Conservation (phyloP, 2,888 invertebrate species). For the Geotrupes spiniger region DNA sequence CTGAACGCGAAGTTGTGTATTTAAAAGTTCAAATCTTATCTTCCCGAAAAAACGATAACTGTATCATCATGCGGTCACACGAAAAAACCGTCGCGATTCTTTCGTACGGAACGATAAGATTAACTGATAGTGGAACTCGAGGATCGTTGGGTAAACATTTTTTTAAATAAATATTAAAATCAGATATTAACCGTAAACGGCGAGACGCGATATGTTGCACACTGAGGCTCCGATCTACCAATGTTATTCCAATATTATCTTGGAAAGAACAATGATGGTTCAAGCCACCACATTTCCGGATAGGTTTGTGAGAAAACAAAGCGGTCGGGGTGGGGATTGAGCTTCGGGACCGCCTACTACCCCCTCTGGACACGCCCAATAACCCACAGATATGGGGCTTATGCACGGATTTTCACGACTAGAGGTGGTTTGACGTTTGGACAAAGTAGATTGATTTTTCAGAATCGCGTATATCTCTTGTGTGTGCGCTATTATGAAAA, state of each 20-base stretch:
- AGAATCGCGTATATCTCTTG: too few relatives aligned
- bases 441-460: conserved; percentile 14
- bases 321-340: conserved; percentile 45
- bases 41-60: too few relatives aligned
- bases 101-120: too few relatives aligned
- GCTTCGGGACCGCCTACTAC: conserved; percentile 39
- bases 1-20: too few relatives aligned
- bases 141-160: too few relatives aligned
- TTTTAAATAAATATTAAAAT: too few relatives aligned
- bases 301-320: conserved; percentile 51
- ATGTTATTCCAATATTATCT: conserved; percentile 53
- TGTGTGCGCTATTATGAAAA: neutral
- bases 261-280: conserved; percentile 53
- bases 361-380: conserved; percentile 35
- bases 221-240: conserved; percentile 40
- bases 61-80: too few relatives aligned
- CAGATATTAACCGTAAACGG: too few relatives aligned
- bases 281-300: conserved; percentile 53
- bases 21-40: too few relatives aligned
- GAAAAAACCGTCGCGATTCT: too few relatives aligned
- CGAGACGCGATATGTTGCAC: neutral
- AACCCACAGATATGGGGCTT: conserved; percentile 22
- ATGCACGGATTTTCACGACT: conserved; percentile 42
- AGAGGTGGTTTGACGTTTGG: conserved; percentile 15
- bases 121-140: too few relatives aligned